A percentile compares a stretch with the other conserved stretches of the same genome.
phyloP scores from a whole-genome alignment of 2,113 vertebrate species.

The Peucedramus taeniatus region DNA sequence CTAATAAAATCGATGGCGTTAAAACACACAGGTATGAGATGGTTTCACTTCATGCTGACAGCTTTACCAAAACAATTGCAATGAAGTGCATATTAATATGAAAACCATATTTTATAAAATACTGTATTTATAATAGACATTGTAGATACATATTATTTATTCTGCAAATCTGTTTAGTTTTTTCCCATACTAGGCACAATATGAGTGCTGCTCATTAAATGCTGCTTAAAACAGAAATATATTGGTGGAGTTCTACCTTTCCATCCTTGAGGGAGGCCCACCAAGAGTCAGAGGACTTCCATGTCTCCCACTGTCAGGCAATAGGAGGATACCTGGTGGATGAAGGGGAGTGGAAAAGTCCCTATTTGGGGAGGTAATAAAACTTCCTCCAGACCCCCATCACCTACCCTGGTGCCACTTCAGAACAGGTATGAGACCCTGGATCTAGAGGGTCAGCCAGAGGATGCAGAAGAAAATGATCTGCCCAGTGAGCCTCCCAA shows the following conservation, averaged over 20 bases:
- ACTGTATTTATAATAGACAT: background rate
- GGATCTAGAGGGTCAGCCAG: background rate
- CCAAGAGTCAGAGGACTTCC: background rate
- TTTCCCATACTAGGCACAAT: background rate
- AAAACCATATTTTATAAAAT: background rate
- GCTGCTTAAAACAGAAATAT: background rate
- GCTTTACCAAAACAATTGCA: background rate
- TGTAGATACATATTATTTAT: background rate
- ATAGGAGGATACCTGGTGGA: background rate
- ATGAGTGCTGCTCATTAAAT: background rate
- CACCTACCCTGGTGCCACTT: background rate
- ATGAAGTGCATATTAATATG: background rate
- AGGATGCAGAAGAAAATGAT: rapidly evolving
- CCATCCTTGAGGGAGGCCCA: background rate
- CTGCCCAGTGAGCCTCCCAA: background rate
- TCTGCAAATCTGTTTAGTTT: background rate
- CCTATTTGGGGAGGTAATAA: background rate
- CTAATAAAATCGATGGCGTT: background rate
- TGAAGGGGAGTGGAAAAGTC: background rate
- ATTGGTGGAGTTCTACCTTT: background rate
- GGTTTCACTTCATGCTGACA: background rate
- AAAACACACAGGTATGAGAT: background rate
- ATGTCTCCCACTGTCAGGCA: background rate
- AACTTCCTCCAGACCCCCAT: background rate
- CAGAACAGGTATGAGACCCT: background rate